Evolutionary conservation across 2,113 vertebrate genomes (phyloP), one percentile per base, ranked within the genome.

Genomic region (Archilochus colubris): DNA sequence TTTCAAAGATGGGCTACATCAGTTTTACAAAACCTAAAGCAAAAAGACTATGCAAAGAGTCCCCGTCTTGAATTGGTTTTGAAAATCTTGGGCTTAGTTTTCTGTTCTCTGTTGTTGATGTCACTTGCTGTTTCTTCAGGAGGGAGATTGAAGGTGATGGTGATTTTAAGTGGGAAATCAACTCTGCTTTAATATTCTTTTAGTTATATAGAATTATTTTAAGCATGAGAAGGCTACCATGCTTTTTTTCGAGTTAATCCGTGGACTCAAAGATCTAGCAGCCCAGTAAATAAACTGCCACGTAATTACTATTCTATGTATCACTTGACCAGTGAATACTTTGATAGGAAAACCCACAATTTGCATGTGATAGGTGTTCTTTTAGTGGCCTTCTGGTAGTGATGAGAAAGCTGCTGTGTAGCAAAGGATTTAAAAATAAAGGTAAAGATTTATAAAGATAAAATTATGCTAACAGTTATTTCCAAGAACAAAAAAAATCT

Each of bases 311-410:
- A 27, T 77, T 14, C 19, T 43, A 1, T 28, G 30, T 44, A 79
- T 33, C 4, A 1, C 31, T 63, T 81, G 27, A 66, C 4, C 10
- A 55, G 33, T 31, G 59, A 67, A 33, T 38, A 14, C 18, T 88
- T 76, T 68, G 53, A 76, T 73, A 77, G n/a, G 5, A 57, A n/a
- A 79, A 46, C 0, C 22, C 5, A 9, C 5, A 21, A 30, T 7
- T 7, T 54, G 8, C 50, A 10, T 0, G 0, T 62, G 22, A 19
- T 38, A 83, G 31, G 2, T 84, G 10, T 23, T 76, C 10, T 82
- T 74, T 55, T 53, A 54, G 19, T 63, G 78, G 11, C 17, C 12
- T 64, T 54, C 9, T 58, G 20, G 20, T 63, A 67, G 20, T 4
- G 12, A 77, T 59, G 14, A 44, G n/a, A 36, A 55, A 15, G 59